Evolutionary conservation across 64 coral and sea anemone species (phyloP), one percentile per base, ranked within the genome.

Genomic region (Hydrozoanthus tunicans): DNA sequence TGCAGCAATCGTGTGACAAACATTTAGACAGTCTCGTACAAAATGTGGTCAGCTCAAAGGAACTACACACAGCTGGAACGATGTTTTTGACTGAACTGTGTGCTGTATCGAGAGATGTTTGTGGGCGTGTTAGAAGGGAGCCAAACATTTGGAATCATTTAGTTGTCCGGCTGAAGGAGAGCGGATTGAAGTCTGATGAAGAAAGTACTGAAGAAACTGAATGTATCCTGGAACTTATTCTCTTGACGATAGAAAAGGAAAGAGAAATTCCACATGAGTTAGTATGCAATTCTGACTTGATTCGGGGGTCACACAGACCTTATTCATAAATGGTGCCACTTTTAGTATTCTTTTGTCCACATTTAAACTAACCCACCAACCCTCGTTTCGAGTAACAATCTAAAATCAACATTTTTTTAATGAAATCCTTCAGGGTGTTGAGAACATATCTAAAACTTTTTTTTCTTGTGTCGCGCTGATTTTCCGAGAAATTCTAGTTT

Each of bases 221-320:
- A 27, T 88, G 23, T 51, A 60, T 59, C 26, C 74, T 88, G 15
- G 84, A 73, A 59, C 55, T 88, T 43, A 15, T 88, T 59, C 84
- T 74, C 60, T 75, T 67, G 59, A 15, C 13, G 25, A 60, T 75
- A 7, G 8, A 23, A 56, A 20, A n/a, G 68, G 68, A 73, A 7
- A 43, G 74, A 51, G 84, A 88, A 74, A 70, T 88, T 43, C 84
- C 84, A 9, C 56, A 58, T 60, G 84, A 88, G 84, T 88, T 74
- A 88, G 84, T 88, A 58, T 70, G 32, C 32, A 43, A 43, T 43
- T 43, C 32, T 43, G 32, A 43, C 32, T 43, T 43, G 32, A 43
- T 43, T 43, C 32, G 32, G 2, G 32, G 32, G 32, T 43, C 32
- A 43, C 32, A 43, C 32, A 43, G 32, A 43, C 32, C 32, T 43